Evolutionary conservation across 2,797 vertebrate species (phyloP).

Genomic region (Prionace glauca): DNA sequence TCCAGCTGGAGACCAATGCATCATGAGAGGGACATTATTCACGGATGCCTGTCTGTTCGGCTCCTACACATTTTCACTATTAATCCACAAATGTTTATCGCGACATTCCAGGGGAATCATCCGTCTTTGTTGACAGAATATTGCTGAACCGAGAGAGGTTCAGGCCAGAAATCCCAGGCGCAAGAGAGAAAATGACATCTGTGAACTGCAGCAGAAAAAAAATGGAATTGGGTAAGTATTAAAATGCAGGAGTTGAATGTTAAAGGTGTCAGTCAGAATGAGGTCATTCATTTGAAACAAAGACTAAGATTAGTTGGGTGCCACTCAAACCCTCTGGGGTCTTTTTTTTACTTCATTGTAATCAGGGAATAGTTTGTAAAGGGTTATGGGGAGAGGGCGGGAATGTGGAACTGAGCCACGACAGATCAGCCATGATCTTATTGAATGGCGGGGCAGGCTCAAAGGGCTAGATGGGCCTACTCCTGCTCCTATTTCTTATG

Average conservation of each 20-base stretch:
- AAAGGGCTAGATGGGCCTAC: too few species aligned
- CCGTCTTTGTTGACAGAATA: constrained; percentile 8
- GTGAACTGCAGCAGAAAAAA: background rate
- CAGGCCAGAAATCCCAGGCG: background rate
- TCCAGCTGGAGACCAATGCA: background rate
- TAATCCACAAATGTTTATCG: background rate
- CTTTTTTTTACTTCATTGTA: background rate
- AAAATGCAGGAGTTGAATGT: background rate
- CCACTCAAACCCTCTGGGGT: too few species aligned
- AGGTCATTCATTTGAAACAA: background rate
- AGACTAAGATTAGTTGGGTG: background rate
- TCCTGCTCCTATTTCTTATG: too few species aligned
- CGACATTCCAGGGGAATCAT: background rate
- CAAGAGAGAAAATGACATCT: background rate
- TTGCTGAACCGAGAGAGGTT: background rate
- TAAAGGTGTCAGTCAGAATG: background rate
- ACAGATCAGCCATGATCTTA: too few species aligned
- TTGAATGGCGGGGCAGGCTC: too few species aligned
- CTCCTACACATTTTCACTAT: constrained; percentile 4
- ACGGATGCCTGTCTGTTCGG: background rate
- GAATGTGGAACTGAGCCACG: too few species aligned
- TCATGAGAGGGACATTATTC: background rate
- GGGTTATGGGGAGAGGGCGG: too few species aligned
- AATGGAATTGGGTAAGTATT: background rate
- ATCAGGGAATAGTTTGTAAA: background rate